A percentile compares a stretch with the other conserved stretches of the same genome.
Conservation (phyloP, 2,113 vertebrate genomes). For the Rutilus rutilus region DNA sequence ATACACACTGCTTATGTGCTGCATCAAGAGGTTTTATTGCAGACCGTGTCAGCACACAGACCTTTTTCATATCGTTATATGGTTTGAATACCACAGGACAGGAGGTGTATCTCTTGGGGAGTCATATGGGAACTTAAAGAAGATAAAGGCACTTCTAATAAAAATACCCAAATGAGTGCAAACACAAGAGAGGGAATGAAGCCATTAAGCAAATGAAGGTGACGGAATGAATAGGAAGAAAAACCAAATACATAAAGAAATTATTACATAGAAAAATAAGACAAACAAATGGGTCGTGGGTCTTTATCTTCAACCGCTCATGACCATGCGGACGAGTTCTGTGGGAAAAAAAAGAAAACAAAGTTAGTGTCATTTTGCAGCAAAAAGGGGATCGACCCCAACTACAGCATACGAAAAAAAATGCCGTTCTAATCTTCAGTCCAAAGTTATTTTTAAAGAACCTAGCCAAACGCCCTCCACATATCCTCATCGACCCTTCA, state of each 20-base stretch:
- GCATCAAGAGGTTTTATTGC: conserved; percentile 66
- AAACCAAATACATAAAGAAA: conserved; percentile 40
- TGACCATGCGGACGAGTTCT: conserved; percentile 82
- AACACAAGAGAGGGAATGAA: not conserved
- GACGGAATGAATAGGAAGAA: conserved; percentile 54
- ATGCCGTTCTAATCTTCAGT: not conserved
- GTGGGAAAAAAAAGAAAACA: conserved; percentile 50
- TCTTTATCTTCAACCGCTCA: conserved; percentile 77
- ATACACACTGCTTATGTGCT: conserved; percentile 52
- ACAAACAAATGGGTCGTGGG: conserved; percentile 42
- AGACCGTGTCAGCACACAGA: conserved; percentile 58
- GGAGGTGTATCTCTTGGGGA: conserved; percentile 30
- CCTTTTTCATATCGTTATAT: conserved; percentile 56
- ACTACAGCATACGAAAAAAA: conserved; percentile 57
- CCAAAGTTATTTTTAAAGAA: conserved; percentile 25
- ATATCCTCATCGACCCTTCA: not conserved
- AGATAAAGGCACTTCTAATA: conserved; percentile 81
- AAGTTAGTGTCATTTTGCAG: conserved; percentile 45
- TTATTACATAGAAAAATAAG: conserved; percentile 28
- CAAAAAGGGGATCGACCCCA: conserved; percentile 54
- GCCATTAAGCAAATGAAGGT: conserved; percentile 20
- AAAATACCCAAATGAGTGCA: conserved; percentile 65
- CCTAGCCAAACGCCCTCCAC: not conserved
- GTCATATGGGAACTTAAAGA: conserved; percentile 62
- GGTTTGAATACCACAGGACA: conserved; percentile 45